Base-by-base conservation (phyloP, 92 coral and sea anemone genomes). In the Porites cylindrica region DNA sequence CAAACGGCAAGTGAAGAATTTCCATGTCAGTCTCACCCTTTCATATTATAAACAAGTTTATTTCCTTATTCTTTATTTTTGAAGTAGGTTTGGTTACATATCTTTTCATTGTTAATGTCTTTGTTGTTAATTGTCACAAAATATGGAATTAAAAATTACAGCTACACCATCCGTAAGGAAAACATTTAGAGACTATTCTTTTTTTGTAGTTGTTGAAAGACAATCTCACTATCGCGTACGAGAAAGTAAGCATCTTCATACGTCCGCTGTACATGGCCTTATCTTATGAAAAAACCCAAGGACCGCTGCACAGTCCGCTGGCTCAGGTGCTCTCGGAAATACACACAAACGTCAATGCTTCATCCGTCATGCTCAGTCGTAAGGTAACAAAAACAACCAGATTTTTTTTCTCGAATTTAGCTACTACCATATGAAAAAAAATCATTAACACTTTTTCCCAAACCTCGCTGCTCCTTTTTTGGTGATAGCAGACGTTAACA, bases 281-380 rank as follows among this genome's bases (percentile, higher is more conserved):
- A 78, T 71, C 86, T 12, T 82, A 82, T 71, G 86, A 82, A 59
- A 43, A 58, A 70, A 50, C 3, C 19, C 86, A 82, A 21, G 78
- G 78, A 82, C 70, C 86, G 13, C 78, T 29, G 24, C 77, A 71
- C 78, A 20, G 10, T 29, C n/a, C 10, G 54, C 52, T 82, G 38
- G 70, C 77, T 38, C 43, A 29, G 9, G 5, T 38, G 58, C 78
- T 82, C 47, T 18, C 11, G 58, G 56, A 59, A 11, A 72, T 66
- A 21, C 68, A 76, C 76, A 54, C 24, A 24, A 29, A 54, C n/a
- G 75, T 81, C 51, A 81, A 81, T 70, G 71, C 66, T 16, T 66
- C 85, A 16, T n/a, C 59, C 54, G 14, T 23, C 23, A 53, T 72
- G 51, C 32, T 82, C 2, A 43, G 20, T 20, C 68, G 51, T 12